phyloP scores from a whole-genome alignment of 2,888 invertebrate species.

The Hemaris fuciformis region DNA sequence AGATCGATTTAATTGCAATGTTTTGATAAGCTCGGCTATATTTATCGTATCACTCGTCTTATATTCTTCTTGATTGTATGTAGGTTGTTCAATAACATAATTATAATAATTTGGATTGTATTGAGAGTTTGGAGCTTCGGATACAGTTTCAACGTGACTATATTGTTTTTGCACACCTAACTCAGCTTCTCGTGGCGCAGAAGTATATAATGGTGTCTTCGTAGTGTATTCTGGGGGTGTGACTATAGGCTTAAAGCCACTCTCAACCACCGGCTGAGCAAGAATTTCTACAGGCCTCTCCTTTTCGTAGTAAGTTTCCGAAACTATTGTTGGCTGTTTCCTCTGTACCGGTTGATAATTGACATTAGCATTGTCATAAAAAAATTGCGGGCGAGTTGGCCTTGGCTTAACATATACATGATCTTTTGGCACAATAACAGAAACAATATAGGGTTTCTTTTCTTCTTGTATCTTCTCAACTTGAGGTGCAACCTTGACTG shows the following conservation, averaged over 20 bases:
- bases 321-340: constrained; percentile 56
- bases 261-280: constrained; percentile 54
- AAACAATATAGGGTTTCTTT: constrained; percentile 48
- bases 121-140: constrained; percentile 34
- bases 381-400: constrained; percentile 52
- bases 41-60: constrained; percentile 46
- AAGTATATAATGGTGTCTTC: constrained; percentile 42
- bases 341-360: constrained; percentile 39
- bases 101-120: constrained; percentile 55
- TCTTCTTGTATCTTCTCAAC: constrained; percentile 43
- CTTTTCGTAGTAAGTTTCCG: constrained; percentile 70
- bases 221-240: constrained; percentile 40
- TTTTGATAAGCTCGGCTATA: constrained; percentile 83
- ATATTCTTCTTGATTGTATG: constrained; percentile 37
- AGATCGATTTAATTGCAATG: constrained; percentile 87
- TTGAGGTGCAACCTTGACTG: constrained; percentile 41
- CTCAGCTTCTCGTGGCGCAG: constrained; percentile 33
- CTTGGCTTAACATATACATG: constrained; percentile 57
- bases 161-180: constrained; percentile 38
- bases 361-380: constrained; percentile 47
- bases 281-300: constrained; percentile 38
- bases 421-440: constrained; percentile 51
- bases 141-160: constrained; percentile 35
- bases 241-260: constrained; percentile 67
- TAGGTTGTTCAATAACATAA: constrained; percentile 52